Percentiles rank a stretch among this genome's conserved stretches.
These are phyloP conservation scores for Aplocera efformata DNA, from an alignment of 2,888 invertebrate species.

Conservation along the genomic window DNA sequence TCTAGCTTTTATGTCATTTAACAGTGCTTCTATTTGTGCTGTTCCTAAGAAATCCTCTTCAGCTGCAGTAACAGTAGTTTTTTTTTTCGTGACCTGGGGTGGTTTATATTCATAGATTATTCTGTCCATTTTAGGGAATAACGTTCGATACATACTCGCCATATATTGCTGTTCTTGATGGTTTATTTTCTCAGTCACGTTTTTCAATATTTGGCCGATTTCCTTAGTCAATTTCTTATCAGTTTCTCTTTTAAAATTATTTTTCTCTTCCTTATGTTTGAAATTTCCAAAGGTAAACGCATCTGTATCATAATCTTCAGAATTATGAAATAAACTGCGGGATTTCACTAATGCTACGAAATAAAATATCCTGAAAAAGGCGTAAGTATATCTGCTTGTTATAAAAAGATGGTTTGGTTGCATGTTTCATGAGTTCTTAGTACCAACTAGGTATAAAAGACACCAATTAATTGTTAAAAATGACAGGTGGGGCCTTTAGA, in stretches of 20 bases:
- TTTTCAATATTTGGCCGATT: conserved; percentile 2
- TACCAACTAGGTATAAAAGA: too few species aligned
- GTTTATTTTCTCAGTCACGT: conserved; percentile 5
- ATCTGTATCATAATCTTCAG: conserved; percentile 1
- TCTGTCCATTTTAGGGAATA: conserved; percentile 4
- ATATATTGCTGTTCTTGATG: conserved; percentile 4
- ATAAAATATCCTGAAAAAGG: conserved; percentile 16
- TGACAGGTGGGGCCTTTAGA: too few species aligned
- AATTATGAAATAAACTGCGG: conserved; percentile 1
- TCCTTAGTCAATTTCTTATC: not conserved
- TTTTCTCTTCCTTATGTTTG: not conserved
- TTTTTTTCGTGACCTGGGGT: not conserved
- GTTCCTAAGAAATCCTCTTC: conserved; percentile 32
- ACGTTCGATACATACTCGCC: not conserved
- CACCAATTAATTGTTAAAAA: too few species aligned
- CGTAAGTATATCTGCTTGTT: too few species aligned
- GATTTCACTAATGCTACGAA: conserved; percentile 2
- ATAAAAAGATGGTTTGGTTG: too few species aligned
- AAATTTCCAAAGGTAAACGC: not conserved
- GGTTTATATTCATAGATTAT: conserved; percentile 5
- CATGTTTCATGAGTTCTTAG: too few species aligned
- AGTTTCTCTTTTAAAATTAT: not conserved
- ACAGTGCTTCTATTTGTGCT: conserved; percentile 47
- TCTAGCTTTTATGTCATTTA: conserved; percentile 50
- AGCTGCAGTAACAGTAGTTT: not conserved